Percentiles rank a stretch among this genome's conserved stretches.
Evolutionary conservation across 1,140 invertebrate genomes (phyloP).

Genomic region (Papilio polytes): DNA sequence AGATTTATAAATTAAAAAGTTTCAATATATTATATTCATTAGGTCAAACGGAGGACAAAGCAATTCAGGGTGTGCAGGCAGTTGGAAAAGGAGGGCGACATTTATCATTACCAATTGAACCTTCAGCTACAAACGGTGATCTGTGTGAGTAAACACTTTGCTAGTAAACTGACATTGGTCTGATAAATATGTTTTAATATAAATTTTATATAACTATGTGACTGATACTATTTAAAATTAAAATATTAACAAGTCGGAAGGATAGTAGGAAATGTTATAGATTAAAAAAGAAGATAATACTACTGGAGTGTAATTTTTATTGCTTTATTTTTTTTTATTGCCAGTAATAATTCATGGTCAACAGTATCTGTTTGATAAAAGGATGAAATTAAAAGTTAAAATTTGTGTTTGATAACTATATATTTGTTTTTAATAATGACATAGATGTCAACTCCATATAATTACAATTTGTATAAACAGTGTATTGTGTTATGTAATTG

Average conservation of each 20-base stretch:
- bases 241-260: background rate
- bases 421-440: too few relatives aligned
- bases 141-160: slow-evolving; percentile 67
- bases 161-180: slow-evolving; percentile 20
- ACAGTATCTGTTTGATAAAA: background rate
- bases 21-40: slow-evolving; percentile 48
- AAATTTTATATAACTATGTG: background rate
- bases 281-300: background rate
- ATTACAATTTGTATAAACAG: too few relatives aligned
- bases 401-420: too few relatives aligned
- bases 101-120: slow-evolving; percentile 75
- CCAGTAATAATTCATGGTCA: too few relatives aligned
- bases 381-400: too few relatives aligned
- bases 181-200: background rate
- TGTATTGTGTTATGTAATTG: too few relatives aligned
- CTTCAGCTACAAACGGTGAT: slow-evolving; percentile 72
- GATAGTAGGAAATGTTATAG: background rate
- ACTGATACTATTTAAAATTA: background rate
- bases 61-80: slow-evolving; percentile 60
- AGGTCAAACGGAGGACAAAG: slow-evolving; percentile 70
- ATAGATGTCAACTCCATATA: too few relatives aligned
- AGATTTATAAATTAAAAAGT: slow-evolving; percentile 16
- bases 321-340: background rate
- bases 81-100: slow-evolving; percentile 69
- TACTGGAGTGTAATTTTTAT: background rate